Evolutionary conservation across 2,888 invertebrate genomes (phyloP).

Genomic region (Acrobasis consociella): DNA sequence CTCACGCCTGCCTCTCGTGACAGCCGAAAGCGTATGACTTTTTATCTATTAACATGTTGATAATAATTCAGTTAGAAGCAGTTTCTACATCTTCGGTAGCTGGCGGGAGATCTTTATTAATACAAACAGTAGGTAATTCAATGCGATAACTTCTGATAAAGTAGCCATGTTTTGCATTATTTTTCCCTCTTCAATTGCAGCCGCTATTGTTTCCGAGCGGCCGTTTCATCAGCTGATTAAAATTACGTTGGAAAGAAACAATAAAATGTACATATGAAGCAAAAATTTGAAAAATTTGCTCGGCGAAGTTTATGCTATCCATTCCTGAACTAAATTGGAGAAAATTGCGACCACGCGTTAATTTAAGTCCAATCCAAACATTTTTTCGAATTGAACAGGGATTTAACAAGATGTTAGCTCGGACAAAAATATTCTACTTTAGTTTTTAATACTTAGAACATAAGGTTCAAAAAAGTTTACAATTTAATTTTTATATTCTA

Average conservation of each 20-base stretch:
- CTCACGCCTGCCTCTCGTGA: conserved; percentile 65
- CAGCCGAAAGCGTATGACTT: conserved; percentile 43
- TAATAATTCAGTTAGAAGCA: conserved; percentile 60
- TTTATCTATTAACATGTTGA: conserved; percentile 73
- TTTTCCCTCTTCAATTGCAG: conserved; percentile 24
- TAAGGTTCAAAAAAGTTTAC: too few relatives aligned
- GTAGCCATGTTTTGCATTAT: conserved; percentile 19
- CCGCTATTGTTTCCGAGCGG: background rate
- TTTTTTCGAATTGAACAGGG: too few relatives aligned
- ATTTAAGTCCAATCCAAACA: too few relatives aligned
- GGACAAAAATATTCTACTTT: too few relatives aligned
- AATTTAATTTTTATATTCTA: too few relatives aligned
- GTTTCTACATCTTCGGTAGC: conserved; percentile 50
- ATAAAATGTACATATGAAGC: background rate
- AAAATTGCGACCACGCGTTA: too few relatives aligned
- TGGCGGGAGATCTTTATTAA: conserved; percentile 41
- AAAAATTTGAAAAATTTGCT: too few relatives aligned
- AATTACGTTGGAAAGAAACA: background rate
- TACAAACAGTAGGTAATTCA: conserved; percentile 20
- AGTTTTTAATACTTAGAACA: too few relatives aligned
- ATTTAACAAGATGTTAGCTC: too few relatives aligned
- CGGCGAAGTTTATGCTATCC: too few relatives aligned
- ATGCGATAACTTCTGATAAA: conserved; percentile 15
- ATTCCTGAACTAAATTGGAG: too few relatives aligned
- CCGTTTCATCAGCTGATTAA: conserved; percentile 19